These are phyloP conservation scores for Micrasema longulum DNA, from an alignment of 1,140 invertebrate species.

Conservation along the genomic window DNA sequence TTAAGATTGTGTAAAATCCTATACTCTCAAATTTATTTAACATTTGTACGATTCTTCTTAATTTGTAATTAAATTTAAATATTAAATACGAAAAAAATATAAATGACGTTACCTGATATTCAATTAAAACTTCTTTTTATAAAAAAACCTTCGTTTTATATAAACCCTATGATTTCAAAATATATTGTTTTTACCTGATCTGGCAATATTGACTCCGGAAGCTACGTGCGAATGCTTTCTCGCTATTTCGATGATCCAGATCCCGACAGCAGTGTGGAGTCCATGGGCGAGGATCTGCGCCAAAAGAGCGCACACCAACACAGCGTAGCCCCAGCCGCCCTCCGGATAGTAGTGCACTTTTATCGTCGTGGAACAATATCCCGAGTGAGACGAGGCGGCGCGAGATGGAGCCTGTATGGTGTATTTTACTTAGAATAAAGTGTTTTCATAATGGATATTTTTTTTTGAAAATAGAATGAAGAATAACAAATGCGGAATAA, in stretches of 20 bases:
- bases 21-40: not conserved
- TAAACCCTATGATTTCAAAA: constrained; percentile 1
- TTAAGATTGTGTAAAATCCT: not conserved
- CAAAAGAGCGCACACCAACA: constrained; percentile 71
- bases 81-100: not conserved
- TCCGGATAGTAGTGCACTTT: constrained; percentile 81
- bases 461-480: not conserved
- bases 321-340: constrained; percentile 81
- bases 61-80: not conserved
- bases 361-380: constrained; percentile 63
- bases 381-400: constrained; percentile 41
- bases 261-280: constrained; percentile 71
- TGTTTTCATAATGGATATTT: not conserved
- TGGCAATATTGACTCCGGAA: constrained; percentile 56
- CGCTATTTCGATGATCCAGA: constrained; percentile 67
- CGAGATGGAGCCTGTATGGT: constrained; percentile 23
- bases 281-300: constrained; percentile 75
- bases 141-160: not conserved
- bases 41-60: not conserved
- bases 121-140: not conserved
- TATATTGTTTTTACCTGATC: constrained; percentile 66
- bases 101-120: not conserved
- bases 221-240: constrained; percentile 65
- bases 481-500: too few species aligned
- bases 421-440: too few species aligned